Evolutionary conservation across 2,888 invertebrate genomes (phyloP).

Genomic region (Acanthosoma haemorrhoidale): DNA sequence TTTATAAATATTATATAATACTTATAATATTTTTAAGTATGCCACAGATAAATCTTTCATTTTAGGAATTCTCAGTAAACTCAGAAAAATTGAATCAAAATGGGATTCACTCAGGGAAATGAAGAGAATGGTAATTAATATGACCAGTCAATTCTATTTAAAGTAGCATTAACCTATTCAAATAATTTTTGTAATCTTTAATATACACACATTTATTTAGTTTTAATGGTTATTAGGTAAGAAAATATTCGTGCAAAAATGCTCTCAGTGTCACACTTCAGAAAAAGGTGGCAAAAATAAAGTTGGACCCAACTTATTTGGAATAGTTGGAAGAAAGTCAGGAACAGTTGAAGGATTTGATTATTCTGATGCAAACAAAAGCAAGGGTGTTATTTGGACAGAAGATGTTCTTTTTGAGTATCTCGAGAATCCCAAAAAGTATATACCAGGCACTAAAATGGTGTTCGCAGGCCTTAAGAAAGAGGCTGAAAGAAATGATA

Average conservation of each 20-base stretch:
- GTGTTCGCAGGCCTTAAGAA: conserved; percentile 68
- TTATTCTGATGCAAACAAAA: conserved; percentile 93
- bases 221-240: conserved; percentile 59
- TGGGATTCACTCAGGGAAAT: neutral
- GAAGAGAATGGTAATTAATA: conserved; percentile 1
- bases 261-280: conserved; percentile 94
- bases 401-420: conserved; percentile 91
- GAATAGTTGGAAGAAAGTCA: conserved; percentile 88
- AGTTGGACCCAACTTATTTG: conserved; percentile 91
- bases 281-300: conserved; percentile 95
- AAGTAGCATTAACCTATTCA: neutral
- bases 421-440: conserved; percentile 97
- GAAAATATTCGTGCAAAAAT: conserved; percentile 91
- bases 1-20: too few relatives aligned
- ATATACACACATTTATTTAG: neutral
- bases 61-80: too few relatives aligned
- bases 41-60: too few relatives aligned
- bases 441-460: conserved; percentile 99
- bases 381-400: conserved; percentile 93
- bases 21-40: too few relatives aligned
- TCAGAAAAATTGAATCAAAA: neutral
- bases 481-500: conserved; percentile 81
- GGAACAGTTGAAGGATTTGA: conserved; percentile 86
- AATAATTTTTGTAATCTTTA: neutral
- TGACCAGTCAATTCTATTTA: too few relatives aligned